Evolutionary conservation across 1,140 invertebrate genomes (phyloP), one percentile per base, ranked within the genome.

Genomic region (Andricus grossulariae): DNA sequence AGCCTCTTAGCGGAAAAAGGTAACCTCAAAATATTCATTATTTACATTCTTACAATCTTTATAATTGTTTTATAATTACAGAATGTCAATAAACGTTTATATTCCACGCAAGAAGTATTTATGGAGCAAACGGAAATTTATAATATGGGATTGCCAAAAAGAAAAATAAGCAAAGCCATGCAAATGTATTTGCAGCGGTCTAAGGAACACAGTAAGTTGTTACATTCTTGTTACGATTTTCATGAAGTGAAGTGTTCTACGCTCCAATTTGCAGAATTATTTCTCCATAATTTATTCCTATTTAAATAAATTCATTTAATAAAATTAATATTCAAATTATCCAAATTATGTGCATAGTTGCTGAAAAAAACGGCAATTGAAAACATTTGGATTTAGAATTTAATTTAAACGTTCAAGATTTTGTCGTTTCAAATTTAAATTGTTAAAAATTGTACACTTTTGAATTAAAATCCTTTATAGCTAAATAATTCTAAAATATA

Each of bases 121-220:
- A 1, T 2, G 12, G 71, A 25, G n/a, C 21, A 72, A 15, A 2
- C 18, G 6, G 18, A 50, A 21, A 16, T n/a, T 21, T 16, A 5
- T 51, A 49, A 15, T n/a, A 5, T 18, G 16, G 60, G 60, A n/a
- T 15, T 39, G 5, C 25, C 19, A 51, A 16, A 39, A 6, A 84
- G 94, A 83, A 94, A 93, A 86, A 92, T 95, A 6, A 97, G 95
- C 87, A 97, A 96, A 91, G 96, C 97, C 50, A 98, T 98, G 97
- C 93, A 93, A 90, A 93, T 95, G 1, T 99, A 98, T 88, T 91
- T 98, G 72, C 94, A 97, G 89, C 91, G 96, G 87, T 95, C 97
- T 25, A 92, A 92, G 88, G 94, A 95, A 84, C 94, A 98, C 88
- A 95, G 94, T 95, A 90, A 87, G 85, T 86, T 72, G 18, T 73